phyloP scores from a whole-genome alignment of 2,113 vertebrate genomes.

The Conger conger region DNA sequence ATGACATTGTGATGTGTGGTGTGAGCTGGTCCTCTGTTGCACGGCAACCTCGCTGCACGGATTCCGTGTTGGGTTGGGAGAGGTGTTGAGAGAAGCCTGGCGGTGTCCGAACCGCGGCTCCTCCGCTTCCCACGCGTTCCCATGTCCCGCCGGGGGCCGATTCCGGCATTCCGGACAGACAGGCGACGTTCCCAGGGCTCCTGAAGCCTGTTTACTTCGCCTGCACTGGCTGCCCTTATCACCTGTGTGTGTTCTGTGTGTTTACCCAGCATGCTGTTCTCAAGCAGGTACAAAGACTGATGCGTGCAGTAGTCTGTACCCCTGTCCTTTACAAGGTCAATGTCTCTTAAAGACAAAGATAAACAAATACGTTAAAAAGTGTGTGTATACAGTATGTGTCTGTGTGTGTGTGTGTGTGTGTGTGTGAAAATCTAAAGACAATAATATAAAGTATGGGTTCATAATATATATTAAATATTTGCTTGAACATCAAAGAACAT shows the following conservation, averaged over 20 bases:
- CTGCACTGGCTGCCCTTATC: slow-evolving; percentile 6
- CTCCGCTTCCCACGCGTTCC: neutral
- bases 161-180: neutral
- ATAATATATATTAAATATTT: neutral
- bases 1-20: neutral
- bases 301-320: neutral
- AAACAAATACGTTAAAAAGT: neutral
- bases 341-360: neutral
- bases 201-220: slow-evolving; percentile 1
- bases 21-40: neutral
- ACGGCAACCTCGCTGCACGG: neutral
- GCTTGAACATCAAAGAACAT: neutral
- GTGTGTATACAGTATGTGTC: no score
- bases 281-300: neutral
- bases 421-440: no score
- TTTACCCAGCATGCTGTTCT: slow-evolving; percentile 30
- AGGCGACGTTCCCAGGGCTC: slow-evolving; percentile 11
- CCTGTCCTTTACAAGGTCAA: neutral
- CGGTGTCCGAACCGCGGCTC: neutral
- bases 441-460: neutral
- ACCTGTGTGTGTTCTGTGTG: slow-evolving; percentile 13
- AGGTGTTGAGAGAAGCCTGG: neutral
- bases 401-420: no score
- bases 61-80: neutral
- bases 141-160: neutral